Conservation (phyloP, 2,113 vertebrate species). For the Scartelaos histophorus region DNA sequence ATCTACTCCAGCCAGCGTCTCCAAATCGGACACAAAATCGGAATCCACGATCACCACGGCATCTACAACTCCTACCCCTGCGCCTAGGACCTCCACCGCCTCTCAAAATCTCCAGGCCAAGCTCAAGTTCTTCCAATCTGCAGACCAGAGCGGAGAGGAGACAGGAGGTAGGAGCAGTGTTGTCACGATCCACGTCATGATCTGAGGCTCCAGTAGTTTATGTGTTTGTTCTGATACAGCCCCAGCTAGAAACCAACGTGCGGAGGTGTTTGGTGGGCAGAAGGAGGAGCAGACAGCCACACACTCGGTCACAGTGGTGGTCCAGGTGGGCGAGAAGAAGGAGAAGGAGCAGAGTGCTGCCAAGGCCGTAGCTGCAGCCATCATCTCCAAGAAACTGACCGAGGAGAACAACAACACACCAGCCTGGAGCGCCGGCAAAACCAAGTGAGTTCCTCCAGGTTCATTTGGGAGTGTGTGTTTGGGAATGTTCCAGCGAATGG, state of each 20-base stretch:
- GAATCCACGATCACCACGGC: neutral
- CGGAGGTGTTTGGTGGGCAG: neutral
- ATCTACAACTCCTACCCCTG: conserved; percentile 9
- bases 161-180: neutral
- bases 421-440: conserved; percentile 10
- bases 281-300: neutral
- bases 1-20: conserved; percentile 5
- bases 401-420: conserved; percentile 64
- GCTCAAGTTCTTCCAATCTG: conserved; percentile 73
- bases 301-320: no score
- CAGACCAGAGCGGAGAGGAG: neutral
- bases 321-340: conserved; percentile 18
- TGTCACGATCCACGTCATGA: no score
- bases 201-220: no score
- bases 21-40: neutral
- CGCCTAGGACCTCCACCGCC: conserved; percentile 35
- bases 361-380: conserved; percentile 47
- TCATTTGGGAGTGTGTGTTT: neutral
- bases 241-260: no score
- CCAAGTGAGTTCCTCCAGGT: conserved; percentile 46
- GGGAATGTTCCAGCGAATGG: neutral
- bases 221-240: no score
- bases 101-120: conserved; percentile 80
- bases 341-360: conserved; percentile 2
- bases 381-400: conserved; percentile 70